Base-by-base conservation (phyloP, 2,888 invertebrate species). In the Cynaeus angustus region DNA sequence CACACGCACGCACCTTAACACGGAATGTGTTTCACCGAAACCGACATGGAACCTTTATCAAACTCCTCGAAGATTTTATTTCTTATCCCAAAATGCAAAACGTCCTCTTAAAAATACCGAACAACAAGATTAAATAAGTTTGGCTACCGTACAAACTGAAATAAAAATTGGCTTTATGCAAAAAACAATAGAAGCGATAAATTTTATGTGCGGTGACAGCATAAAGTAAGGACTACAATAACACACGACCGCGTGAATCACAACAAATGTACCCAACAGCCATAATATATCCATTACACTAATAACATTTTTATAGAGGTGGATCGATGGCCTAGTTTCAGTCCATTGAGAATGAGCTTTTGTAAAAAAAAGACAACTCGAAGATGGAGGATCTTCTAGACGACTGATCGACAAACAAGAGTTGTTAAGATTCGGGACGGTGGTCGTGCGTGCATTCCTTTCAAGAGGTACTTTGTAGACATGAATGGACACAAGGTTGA, bases 221-320 rank as follows among this genome's bases (percentile, higher is more conserved):
- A 58, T 43, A 58, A 67, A 58, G 59, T 67, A 59, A 67, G 52
- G 52, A 70, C 43, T 61, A 66, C 45, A 61, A 61, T 56, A 69
- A 50, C 58, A 58, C 55, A 37, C 58, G 30, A 64, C 64, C 50
- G 59, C 52, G 55, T 58, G 61, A 70, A 55, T 56, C 56, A 64
- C 55, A 68, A 68, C 62, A 64, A 64, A 64, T 48, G 55, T 48
- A 53, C 58, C 43, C 65, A 58, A 50, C 65, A 58, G 38, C 66
- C 53, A 66, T 70, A 78, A 78, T 74, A 75, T 75, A 76, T 77
- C 79, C 78, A 79, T 79, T 79, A 79, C 74, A 74, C 75, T 79
- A 79, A 79, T 79, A 79, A 79, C 79, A 78, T 77, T 79, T 78
- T 80, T 80, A 77, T 77, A 77, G 66, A 75, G 75, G 71, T 75